Percentiles rank a stretch among this genome's conserved stretches.
phyloP scores from a whole-genome alignment of 2,888 invertebrate species.

The Chalcosyrphus nemorum region DNA sequence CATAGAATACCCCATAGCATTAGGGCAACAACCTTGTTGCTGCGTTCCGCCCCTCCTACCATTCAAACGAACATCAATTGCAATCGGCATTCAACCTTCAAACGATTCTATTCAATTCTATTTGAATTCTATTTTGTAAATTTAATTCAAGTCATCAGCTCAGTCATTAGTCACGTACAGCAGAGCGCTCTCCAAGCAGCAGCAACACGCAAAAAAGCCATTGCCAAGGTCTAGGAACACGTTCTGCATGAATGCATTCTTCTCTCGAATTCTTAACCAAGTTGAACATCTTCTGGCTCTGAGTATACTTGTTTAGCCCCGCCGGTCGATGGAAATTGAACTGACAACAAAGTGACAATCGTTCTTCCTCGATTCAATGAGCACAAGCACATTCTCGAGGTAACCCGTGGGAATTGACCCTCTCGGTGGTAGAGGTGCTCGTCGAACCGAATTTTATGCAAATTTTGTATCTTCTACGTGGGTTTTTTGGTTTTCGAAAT shows the following conservation, averaged over 20 bases:
- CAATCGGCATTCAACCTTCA: constrained; percentile 9
- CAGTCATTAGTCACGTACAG: constrained; percentile 65
- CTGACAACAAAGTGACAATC: constrained; percentile 44
- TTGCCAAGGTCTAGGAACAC: constrained; percentile 62
- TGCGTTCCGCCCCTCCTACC: not conserved
- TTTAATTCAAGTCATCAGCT: constrained; percentile 49
- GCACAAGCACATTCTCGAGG: constrained; percentile 33
- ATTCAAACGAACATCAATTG: constrained; percentile 11
- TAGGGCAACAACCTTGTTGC: not conserved
- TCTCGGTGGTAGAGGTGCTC: not conserved
- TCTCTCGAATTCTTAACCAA: constrained; percentile 28
- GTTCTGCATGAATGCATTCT: constrained; percentile 60
- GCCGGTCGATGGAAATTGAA: not conserved
- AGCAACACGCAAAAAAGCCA: constrained; percentile 64
- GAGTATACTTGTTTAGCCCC: no score
- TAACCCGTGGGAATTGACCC: constrained; percentile 57
- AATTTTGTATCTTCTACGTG: constrained; percentile 45
- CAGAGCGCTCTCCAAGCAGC: constrained; percentile 2
- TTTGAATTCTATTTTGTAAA: not conserved
- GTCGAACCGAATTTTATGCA: constrained; percentile 57
- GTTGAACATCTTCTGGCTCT: constrained; percentile 35
- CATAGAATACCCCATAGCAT: no score
- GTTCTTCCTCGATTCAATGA: constrained; percentile 51
- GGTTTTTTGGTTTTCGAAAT: constrained; percentile 38
- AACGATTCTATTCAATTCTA: constrained; percentile 26